Conservation (phyloP, 2,113 vertebrate genomes). For the Alexandromys fortis region DNA sequence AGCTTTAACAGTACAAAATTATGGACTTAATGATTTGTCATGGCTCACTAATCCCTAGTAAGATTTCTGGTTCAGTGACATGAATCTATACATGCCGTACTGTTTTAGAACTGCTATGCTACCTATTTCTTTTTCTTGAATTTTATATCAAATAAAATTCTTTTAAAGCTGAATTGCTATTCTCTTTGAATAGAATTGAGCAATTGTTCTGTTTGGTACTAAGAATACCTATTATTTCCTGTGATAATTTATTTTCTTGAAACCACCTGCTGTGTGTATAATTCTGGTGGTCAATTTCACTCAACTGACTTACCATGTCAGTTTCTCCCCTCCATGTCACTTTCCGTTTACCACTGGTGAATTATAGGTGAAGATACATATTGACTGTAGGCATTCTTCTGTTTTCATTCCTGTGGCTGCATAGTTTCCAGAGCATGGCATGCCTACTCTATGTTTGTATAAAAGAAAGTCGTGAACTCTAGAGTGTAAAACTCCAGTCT, state of each 20-base stretch:
- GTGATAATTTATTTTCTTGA: background rate
- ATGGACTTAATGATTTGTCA: conserved; percentile 14
- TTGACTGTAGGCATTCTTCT: background rate
- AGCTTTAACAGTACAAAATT: background rate
- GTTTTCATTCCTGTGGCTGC: background rate
- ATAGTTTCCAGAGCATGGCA: background rate
- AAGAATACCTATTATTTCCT: background rate
- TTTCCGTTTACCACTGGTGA: background rate
- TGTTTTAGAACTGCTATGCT: background rate
- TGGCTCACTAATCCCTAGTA: background rate
- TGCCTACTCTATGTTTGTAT: background rate
- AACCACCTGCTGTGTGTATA: background rate
- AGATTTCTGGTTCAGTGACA: background rate
- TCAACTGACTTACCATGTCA: background rate
- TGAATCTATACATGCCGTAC: background rate
- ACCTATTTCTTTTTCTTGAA: conserved; percentile 20
- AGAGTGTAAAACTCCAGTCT: background rate
- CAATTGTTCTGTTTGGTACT: background rate
- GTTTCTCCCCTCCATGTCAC: background rate
- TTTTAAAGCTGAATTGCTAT: background rate
- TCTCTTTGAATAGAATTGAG: background rate
- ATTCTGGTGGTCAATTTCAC: background rate
- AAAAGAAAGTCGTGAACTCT: background rate
- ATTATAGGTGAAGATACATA: background rate
- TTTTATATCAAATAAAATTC: background rate